Evolutionary conservation across 2,113 vertebrate species (phyloP), one percentile per base, ranked within the genome.

Genomic region (Narcine bancroftii): DNA sequence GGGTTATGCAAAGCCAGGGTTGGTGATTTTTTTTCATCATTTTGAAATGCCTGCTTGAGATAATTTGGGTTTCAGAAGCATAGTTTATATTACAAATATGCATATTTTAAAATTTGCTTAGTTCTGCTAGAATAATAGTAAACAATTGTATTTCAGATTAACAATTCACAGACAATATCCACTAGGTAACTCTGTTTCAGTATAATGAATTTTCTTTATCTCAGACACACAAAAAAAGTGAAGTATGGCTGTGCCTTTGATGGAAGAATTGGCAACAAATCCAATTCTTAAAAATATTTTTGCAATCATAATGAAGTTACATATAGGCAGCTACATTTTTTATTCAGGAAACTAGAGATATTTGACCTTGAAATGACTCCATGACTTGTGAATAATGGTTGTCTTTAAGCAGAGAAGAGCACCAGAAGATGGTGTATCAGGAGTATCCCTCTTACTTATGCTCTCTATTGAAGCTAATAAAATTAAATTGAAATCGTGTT

Each of bases 381-480:
- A 87, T 36, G 33, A 60, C 19, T 24, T 60, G n/a, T 87, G 77
- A 53, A 53, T 11, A 10, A 13, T 36, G 6, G 24, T 29, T 9
- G 76, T 50, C 33, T 36, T 60, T 60, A 87, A 63, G 19, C 3
- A 87, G 81, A 60, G 81, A 87, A 21, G 50, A 60, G 17, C 15
- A 87, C 17, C 6, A 19, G 60, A 63, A 60, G 81, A 36, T n/a
- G 56, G 53, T 87, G 17, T 56, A 56, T 60, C 53, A 60, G n/a
- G 81, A 60, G 15, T 60, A 36, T 56, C 17, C 81, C 56, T 60
- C 50, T 87, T 83, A 50, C 56, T 87, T 87, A 33, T 60, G 47
- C 69, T 91, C 24, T 91, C 56, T 65, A 71, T 71, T 69, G 66
- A 91, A 91, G 42, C 65, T 91, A 91, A 91, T 47, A 15, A 4